These are phyloP conservation scores for Cyrtodaria siliqua DNA, from an alignment of 2,888 invertebrate species.

Conservation along the genomic window DNA sequence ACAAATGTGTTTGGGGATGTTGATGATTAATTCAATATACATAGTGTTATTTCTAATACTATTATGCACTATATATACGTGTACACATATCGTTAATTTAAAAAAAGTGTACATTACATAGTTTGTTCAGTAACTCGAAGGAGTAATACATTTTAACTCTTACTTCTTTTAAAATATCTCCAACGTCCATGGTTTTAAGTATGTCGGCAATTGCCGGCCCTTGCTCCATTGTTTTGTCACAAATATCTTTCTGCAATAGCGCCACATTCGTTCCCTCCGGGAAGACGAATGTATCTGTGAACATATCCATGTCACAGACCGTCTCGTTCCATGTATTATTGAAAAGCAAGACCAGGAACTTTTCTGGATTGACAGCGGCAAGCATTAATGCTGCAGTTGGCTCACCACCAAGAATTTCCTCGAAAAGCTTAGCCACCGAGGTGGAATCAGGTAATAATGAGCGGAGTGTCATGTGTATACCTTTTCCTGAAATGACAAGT, in stretches of 20 bases:
- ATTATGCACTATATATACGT: too few species aligned
- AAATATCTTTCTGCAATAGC: conserved; percentile 66
- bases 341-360: conserved; percentile 64
- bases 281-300: conserved; percentile 69
- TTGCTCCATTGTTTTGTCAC: conserved; percentile 52
- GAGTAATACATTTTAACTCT: too few species aligned
- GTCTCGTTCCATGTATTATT: conserved; percentile 62
- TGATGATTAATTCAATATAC: too few species aligned
- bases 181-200: conserved; percentile 46
- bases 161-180: conserved; percentile 17
- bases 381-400: conserved; percentile 68
- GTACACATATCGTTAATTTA: too few species aligned
- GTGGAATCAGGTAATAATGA: conserved; percentile 68
- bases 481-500: conserved; percentile 59
- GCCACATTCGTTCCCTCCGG: conserved; percentile 58
- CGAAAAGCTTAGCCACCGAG: conserved; percentile 52
- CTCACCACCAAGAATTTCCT: conserved; percentile 46
- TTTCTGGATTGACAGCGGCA: conserved; percentile 60
- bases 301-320: conserved; percentile 63
- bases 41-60: too few species aligned
- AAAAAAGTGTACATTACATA: too few species aligned
- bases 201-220: conserved; percentile 28
- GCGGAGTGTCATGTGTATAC: conserved; percentile 52
- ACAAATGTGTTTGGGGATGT: too few species aligned
- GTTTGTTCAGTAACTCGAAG: too few species aligned